Conservation (phyloP, 2,113 vertebrate species). For the Istiophorus platypterus region DNA sequence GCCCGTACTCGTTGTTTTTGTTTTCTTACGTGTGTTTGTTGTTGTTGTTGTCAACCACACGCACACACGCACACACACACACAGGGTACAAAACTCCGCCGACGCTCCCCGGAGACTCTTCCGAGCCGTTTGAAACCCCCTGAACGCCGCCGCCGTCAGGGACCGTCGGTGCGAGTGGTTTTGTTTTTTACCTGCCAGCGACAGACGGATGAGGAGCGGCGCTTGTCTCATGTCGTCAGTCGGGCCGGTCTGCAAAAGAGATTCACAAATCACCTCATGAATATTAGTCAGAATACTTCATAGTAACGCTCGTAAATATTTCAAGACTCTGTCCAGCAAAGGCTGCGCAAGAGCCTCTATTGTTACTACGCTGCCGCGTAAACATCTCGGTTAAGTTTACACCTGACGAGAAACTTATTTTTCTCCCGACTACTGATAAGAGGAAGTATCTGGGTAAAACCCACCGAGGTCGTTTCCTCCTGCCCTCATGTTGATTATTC, state of each 20-base stretch:
- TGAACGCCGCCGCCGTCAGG: not conserved
- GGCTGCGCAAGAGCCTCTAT: not conserved
- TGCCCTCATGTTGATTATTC: constrained; percentile 59
- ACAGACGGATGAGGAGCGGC: constrained; percentile 57
- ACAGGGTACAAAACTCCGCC: constrained; percentile 12
- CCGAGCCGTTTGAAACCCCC: constrained; percentile 5
- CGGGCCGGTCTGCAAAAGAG: constrained; percentile 67
- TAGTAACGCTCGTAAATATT: too few relatives aligned
- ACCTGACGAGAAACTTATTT: not conserved
- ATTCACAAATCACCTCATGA: too few relatives aligned
- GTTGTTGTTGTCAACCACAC: too few relatives aligned
- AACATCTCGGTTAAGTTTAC: not conserved
- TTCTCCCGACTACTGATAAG: not conserved
- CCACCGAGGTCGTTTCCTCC: constrained; percentile 50
- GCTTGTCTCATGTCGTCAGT: constrained; percentile 79
- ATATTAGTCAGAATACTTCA: too few relatives aligned
- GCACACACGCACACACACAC: not conserved
- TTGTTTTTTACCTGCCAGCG: constrained; percentile 76
- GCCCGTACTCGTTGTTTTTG: not conserved
- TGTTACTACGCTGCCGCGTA: not conserved
- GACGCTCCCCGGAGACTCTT: constrained; percentile 3
- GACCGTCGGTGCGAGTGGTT: constrained; percentile 26
- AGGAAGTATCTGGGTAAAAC: constrained; percentile 4
- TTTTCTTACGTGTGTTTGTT: too few relatives aligned
- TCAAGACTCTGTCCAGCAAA: not conserved